Base-by-base conservation (phyloP, 2,888 invertebrate genomes). In the Agrilus mali region DNA sequence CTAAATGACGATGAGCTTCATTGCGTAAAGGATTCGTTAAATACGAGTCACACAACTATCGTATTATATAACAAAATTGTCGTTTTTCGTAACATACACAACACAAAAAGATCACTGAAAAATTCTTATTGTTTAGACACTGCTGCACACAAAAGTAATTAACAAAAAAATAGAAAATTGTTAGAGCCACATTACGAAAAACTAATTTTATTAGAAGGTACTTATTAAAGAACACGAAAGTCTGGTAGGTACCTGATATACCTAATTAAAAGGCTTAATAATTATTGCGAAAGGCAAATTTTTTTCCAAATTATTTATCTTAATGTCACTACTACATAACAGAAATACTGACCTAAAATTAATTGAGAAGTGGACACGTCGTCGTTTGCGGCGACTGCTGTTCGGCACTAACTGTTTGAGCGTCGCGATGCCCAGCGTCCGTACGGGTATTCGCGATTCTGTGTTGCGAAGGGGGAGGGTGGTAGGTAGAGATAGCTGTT, bases 361-460 rank as follows among this genome's bases (percentile, higher is more conserved):
- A 27, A 27, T 27, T 27, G 27, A 52, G 55, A 55, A 55, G 54
- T 52, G 52, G 43, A 57, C 55, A 56, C 53, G 57, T 53, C 55
- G 62, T 62, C 63, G 63, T 60, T 58, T 57, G 60, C 60, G 59
- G 61, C 65, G 64, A 65, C 64, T 61, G 64, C 55, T 59, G 63
- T 65, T 63, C 65, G 66, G 60, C 61, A 66, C 65, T 65, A 54
- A 44, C 47, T 60, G 56, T 53, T 50, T 53, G 54, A 47, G 53
- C 50, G 49, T 51, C 50, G 46, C 51, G 53, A 55, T 52, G 56
- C 51, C 51, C 45, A 56, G 54, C 58, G 59, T 57, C 55, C 56
- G 55, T 53, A 53, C 27, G 27, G 27, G 27, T 27, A 27, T 27
- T 27, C 27, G 55, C 59, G 55, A 53, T 51, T 53, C 53, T 37